Conservation (phyloP, 2,888 invertebrate genomes). For the Pseudococcus longispinus region DNA sequence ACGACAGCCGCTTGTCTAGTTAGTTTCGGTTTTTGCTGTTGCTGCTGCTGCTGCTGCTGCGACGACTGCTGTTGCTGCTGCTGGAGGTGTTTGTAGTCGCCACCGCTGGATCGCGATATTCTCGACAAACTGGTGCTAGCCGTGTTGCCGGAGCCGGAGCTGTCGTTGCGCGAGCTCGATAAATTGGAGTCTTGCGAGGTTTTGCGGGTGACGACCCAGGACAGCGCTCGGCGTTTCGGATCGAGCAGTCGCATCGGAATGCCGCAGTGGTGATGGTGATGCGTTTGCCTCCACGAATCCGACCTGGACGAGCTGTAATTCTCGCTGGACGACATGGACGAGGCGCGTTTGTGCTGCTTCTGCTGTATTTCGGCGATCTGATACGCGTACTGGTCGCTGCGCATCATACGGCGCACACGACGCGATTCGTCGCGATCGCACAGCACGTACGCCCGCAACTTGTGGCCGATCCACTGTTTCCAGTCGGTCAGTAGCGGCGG, state of each 20-base stretch:
- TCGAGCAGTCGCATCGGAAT: conserved; percentile 78
- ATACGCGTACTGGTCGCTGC: conserved; percentile 74
- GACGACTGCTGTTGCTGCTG: neutral
- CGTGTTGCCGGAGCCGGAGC: conserved; percentile 86
- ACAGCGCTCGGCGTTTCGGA: conserved; percentile 81
- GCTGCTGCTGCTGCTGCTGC: neutral
- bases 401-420: conserved; percentile 60
- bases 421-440: conserved; percentile 64
- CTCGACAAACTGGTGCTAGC: conserved; percentile 91
- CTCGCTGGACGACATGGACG: conserved; percentile 85
- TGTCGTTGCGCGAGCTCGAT: conserved; percentile 89
- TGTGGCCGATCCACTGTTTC: conserved; percentile 63
- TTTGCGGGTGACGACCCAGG: conserved; percentile 89
- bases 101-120: conserved; percentile 80
- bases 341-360: conserved; percentile 78
- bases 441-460: conserved; percentile 67
- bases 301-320: conserved; percentile 88
- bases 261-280: conserved; percentile 75
- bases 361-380: conserved; percentile 79
- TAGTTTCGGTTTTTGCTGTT: conserved; percentile 71
- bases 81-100: conserved; percentile 2
- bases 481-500: conserved; percentile 60
- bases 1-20: conserved; percentile 82
- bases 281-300: conserved; percentile 83
- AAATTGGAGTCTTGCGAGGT: conserved; percentile 91